Percentiles rank a stretch among this genome's conserved stretches.
phyloP scores from a whole-genome alignment of 2,797 vertebrate genomes.

The Cossypha dichroa region DNA sequence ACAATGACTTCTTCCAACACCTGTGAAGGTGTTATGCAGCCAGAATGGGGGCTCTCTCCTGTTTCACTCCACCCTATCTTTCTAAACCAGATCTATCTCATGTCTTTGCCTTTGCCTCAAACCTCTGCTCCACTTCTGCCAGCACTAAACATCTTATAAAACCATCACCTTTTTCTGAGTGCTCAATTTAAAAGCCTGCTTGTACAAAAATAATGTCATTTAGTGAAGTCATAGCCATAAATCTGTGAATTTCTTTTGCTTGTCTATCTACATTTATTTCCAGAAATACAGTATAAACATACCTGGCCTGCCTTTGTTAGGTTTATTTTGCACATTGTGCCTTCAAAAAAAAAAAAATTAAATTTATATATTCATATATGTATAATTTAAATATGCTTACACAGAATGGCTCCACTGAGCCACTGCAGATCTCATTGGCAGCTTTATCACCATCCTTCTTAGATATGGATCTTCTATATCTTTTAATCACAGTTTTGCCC shows the following conservation, averaged over 20 bases:
- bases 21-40: neutral
- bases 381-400: neutral
- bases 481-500: constrained; percentile 25
- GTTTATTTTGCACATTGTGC: neutral
- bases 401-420: constrained; percentile 31
- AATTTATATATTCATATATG: neutral
- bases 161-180: neutral
- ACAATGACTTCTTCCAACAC: accelerated
- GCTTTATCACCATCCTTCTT: neutral
- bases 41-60: neutral
- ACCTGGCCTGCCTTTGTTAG: neutral
- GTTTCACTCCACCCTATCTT: neutral
- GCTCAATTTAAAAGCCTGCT: neutral
- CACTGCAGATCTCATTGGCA: neutral
- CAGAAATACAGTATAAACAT: neutral
- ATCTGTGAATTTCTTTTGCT: neutral
- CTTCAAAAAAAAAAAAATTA: neutral
- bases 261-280: neutral
- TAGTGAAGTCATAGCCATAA: neutral
- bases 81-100: neutral
- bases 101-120: neutral
- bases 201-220: neutral
- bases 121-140: neutral
- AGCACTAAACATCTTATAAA: neutral
- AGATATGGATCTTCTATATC: constrained; percentile 1